Base-by-base conservation (phyloP, 2,888 invertebrate species). In the Lymantria dispar region DNA sequence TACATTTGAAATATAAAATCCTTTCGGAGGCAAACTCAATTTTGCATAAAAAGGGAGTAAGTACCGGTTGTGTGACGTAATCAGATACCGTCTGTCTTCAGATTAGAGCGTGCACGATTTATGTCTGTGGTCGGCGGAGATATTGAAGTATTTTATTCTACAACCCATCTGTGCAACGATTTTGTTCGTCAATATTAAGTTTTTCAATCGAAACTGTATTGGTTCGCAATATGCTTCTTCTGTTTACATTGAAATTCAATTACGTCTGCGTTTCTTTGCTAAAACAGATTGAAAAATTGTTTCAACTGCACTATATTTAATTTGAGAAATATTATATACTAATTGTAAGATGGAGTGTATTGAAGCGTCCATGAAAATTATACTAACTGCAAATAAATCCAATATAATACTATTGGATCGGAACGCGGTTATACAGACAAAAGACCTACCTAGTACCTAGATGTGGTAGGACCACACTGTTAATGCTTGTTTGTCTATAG, bases 31-130 rank as follows among this genome's bases (percentile, higher is more conserved):
- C 29, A 45, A 52, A 38, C 42, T 47, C 47, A 45, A 45, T 45
- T 45, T 31, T 14, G 37, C 9, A 62, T 56, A 55, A 64, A 64
- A 51, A 54, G 45, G 33, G 49, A 44, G 57, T 56, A 55, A 58
- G 39, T 38, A 44, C 52, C 49, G 55, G 15, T 56, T 58, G 50
- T 52, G 52, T 62, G 60, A 60, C 51, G 56, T 62, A 56, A 64
- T 66, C 64, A 66, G 66, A 58, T 57, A 52, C 57, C 52, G 57
- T 56, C 63, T 44, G 63, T 60, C 60, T 50, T 22, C 42, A 60
- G 67, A 68, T 68, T 60, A 62, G 57, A 62, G 55, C 57, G 52
- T 12, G 38, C n/a, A 45, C 59, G 68, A 67, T 65, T 68, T 68
- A 67, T 55, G 56, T 58, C 49, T 39, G 52, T 47, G 52, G 62